Evolutionary conservation across 2,888 invertebrate species (phyloP).

Genomic region (Sarcophaga carnaria): DNA sequence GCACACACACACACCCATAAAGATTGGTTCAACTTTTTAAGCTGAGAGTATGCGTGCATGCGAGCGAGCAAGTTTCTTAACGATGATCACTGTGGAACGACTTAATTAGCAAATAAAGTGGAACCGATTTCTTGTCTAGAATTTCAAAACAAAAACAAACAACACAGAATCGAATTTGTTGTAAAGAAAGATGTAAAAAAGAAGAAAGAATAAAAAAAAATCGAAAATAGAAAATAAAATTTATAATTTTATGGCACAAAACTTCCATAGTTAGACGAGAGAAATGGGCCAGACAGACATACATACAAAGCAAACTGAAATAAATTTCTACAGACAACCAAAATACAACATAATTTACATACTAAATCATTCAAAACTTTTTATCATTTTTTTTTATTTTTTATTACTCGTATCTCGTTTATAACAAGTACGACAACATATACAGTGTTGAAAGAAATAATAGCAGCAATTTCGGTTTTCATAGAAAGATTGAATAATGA

Average conservation of each 20-base stretch:
- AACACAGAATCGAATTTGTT: not conserved
- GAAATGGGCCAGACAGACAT: too few relatives aligned
- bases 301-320: constrained; percentile 4
- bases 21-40: too few relatives aligned
- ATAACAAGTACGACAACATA: too few relatives aligned
- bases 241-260: not conserved
- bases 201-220: not conserved
- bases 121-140: constrained; percentile 61
- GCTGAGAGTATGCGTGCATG: not conserved
- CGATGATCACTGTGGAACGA: constrained; percentile 64
- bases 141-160: not conserved
- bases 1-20: not conserved
- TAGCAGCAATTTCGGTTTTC: too few relatives aligned
- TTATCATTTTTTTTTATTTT: constrained; percentile 21
- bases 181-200: not conserved
- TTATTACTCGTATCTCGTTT: constrained; percentile 22
- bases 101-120: constrained; percentile 69
- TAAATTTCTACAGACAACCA: constrained; percentile 25
- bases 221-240: constrained; percentile 11
- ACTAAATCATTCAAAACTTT: constrained; percentile 45
- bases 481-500: too few relatives aligned
- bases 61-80: constrained; percentile 17
- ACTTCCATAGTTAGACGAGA: too few relatives aligned
- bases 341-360: constrained; percentile 54
- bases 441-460: too few relatives aligned